Evolutionary conservation across 2,797 vertebrate species (phyloP).

Genomic region (Bradypodion pumilum): DNA sequence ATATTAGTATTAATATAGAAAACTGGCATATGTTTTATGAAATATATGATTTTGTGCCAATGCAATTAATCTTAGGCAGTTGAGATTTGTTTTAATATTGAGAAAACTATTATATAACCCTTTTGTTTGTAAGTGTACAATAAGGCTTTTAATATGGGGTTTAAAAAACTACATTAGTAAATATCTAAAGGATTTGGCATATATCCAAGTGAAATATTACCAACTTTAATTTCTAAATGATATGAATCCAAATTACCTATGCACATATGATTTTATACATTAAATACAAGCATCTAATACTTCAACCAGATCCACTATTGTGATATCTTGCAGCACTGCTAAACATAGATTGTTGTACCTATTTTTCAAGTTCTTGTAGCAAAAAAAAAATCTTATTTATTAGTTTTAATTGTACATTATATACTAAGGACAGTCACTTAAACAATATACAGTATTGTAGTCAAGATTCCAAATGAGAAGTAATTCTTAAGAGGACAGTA

Average conservation of each 20-base stretch:
- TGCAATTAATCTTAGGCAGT: neutral
- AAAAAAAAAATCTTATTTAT: too few species aligned
- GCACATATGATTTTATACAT: neutral
- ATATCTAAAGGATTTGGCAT: neutral
- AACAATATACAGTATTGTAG: constrained; percentile 12
- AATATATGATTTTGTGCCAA: constrained; percentile 26
- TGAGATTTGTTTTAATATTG: constrained; percentile 21
- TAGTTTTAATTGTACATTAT: too few species aligned
- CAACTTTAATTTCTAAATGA: neutral
- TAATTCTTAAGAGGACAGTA: constrained; percentile 43
- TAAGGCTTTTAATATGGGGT: constrained; percentile 27
- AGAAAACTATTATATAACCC: neutral
- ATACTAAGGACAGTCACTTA: constrained; percentile 46
- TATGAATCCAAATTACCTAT: constrained; percentile 11
- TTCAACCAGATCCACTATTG: neutral
- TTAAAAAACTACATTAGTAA: constrained; percentile 12
- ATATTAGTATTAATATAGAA: constrained; percentile 12
- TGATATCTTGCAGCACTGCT: neutral
- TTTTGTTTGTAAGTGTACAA: constrained; percentile 37
- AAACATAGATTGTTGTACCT: neutral
- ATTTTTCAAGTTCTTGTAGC: constrained; percentile 6
- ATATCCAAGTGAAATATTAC: neutral
- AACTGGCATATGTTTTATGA: constrained; percentile 20
- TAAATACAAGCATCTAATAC: neutral
- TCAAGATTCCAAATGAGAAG: constrained; percentile 38